Evolutionary conservation across 2,888 invertebrate species (phyloP), one percentile per base, ranked within the genome.

Genomic region (Hyles lineata): DNA sequence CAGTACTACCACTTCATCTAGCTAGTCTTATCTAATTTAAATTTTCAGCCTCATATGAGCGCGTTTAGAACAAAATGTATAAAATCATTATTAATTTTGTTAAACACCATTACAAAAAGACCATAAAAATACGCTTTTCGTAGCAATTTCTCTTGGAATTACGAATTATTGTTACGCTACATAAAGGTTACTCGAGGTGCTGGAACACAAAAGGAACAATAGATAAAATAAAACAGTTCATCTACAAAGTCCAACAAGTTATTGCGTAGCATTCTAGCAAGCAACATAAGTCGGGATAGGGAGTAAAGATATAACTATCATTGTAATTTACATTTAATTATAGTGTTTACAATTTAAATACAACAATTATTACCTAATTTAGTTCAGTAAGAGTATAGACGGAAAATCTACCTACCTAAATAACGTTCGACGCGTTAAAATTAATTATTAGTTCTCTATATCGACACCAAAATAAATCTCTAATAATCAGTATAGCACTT

Each of bases 1-100:
- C 78, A 79, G 79, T 79, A 80, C 74, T 78, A 76, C 76, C 74
- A 80, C 74, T 79, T 76, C 75, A 74, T 73, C 74, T 52, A 50
- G 72, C 21, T 52, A 21, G 32, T 72, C 52, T 7, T 17, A 35
- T 32, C 21, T 55, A 52, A 55, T 71, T 63, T 55, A 32, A 55
- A 17, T 62, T 21, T 62, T 32, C 32, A 55, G 15, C 52, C 52
- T 19, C 23, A 25, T 21, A 32, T 17, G 21, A 23, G 15, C 23
- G n/a, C 17, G 15, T 21, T 23, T 7, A 19, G 15, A 23, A 4
- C 9, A 58, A 21, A 0, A 15, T 21, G 29, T 35, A 23, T 23
- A 0, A 59, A 59, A 2, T 58, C 2, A 11, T 21, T 21, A 43
- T 6, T 70, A 35, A 17, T 32, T 59, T 70, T 32, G 9, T 17